These are phyloP conservation scores for Enteromius mattozi DNA, from an alignment of 2,797 vertebrate species.

Conservation along the genomic window DNA sequence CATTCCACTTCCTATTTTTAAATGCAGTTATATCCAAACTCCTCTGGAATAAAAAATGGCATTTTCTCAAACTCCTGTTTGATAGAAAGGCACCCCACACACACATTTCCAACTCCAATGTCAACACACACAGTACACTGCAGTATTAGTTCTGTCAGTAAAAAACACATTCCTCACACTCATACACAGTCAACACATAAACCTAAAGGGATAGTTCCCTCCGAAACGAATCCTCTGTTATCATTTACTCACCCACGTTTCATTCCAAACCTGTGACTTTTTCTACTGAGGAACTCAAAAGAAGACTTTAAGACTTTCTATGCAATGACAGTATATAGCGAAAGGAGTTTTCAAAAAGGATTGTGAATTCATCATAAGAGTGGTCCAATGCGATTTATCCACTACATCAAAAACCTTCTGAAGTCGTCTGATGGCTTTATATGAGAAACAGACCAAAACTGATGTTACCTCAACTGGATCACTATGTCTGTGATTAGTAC, in stretches of 20 bases:
- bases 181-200: slow-evolving; percentile 45
- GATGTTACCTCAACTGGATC: not conserved
- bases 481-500: not conserved
- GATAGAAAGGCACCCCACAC: slow-evolving; percentile 70
- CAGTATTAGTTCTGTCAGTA: slow-evolving; percentile 54
- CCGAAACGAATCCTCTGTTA: not conserved
- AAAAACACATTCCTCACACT: slow-evolving; percentile 63
- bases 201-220: not conserved
- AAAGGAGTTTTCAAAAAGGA: not conserved
- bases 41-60: slow-evolving; percentile 57
- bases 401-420: too few species aligned
- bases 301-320: not conserved
- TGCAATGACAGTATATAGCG: not conserved
- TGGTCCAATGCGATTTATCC: not conserved
- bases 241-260: not conserved
- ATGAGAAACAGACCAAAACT: not conserved
- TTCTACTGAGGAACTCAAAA: not conserved
- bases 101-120: slow-evolving; percentile 52
- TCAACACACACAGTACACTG: slow-evolving; percentile 38
- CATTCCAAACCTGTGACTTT: slow-evolving; percentile 14
- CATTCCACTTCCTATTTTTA: slow-evolving; percentile 71
- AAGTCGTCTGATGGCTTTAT: not conserved
- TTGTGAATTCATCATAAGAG: not conserved
- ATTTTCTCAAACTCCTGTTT: slow-evolving; percentile 70
- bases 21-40: slow-evolving; percentile 69